phyloP scores from a whole-genome alignment of 2,797 vertebrate species.

The Acanthurus tractus region DNA sequence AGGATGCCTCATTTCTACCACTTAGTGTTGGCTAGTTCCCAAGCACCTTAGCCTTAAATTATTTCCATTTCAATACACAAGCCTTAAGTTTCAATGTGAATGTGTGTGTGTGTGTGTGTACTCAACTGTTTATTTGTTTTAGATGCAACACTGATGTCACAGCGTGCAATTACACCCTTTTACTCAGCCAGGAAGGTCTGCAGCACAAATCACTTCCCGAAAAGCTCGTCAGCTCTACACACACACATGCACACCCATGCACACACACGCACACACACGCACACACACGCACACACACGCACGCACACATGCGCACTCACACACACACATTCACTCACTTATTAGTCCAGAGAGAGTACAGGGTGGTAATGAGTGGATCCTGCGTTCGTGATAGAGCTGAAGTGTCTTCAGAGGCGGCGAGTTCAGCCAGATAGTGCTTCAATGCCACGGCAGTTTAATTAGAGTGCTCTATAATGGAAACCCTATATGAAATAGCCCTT shows the following conservation, averaged over 20 bases:
- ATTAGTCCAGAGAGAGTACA: slow-evolving; percentile 46
- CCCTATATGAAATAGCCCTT: slow-evolving; percentile 50
- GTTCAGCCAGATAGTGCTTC: slow-evolving; percentile 65
- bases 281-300: too few relatives aligned
- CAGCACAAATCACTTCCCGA: slow-evolving; percentile 11
- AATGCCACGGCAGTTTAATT: slow-evolving; percentile 72
- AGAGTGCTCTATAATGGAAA: slow-evolving; percentile 60
- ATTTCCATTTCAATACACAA: neutral
- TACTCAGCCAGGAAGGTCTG: neutral
- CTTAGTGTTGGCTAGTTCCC: neutral
- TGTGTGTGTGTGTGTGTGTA: too few relatives aligned
- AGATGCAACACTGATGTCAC: slow-evolving; percentile 11
- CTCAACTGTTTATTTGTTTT: neutral
- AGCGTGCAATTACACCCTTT: neutral
- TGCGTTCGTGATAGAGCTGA: slow-evolving; percentile 59
- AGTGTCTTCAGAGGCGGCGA: slow-evolving; percentile 54
- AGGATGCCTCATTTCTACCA: neutral
- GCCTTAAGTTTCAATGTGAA: neutral
- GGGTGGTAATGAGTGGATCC: slow-evolving; percentile 61
- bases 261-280: too few relatives aligned
- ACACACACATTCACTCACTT: slow-evolving; percentile 20
- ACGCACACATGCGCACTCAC: neutral
- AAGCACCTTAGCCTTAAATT: neutral
- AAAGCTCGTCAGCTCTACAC: slow-evolving; percentile 7
- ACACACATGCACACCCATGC: neutral